Evolutionary conservation across 2,113 vertebrate genomes (phyloP), one percentile per base, ranked within the genome.

Genomic region (Anolis sagrei): DNA sequence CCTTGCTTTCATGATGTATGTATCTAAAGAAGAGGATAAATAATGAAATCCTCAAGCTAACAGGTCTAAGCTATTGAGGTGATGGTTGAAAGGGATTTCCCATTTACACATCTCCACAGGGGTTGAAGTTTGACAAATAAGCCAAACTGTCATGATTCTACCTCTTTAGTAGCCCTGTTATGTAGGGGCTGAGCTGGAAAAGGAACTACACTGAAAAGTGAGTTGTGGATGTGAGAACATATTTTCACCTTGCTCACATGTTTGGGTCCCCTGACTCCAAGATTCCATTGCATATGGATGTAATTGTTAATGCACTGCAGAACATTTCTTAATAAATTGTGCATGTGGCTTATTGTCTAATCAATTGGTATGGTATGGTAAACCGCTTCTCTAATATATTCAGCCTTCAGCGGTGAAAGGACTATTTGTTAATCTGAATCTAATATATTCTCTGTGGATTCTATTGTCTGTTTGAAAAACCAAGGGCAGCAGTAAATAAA

Each of bases 321-420:
- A 44, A n/a, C 19, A 51, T 72, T 25, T 64, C 2, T 0, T 61
- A 39, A 77, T 39, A 44, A 87, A 76, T 77, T 70, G 16, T 0
- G 2, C 8, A 23, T 68, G 8, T 2, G 51, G 48, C 18, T 27
- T 18, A 68, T 14, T n/a, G 27, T 48, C 70, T 21, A 21, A 72
- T 34, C 61, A 0, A 0, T 48, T 79, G 0, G 0, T 29, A 34
- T 27, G 44, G 21, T 29, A 13, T 13, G 14, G 5, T 66, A 91
- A 62, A 4, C 11, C n/a, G 72, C 36, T 84, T 58, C 66, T n/a
- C 69, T 79, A 86, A 87, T 90, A 92, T 14, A 1, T 91, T 87
- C 77, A 90, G 90, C 39, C 83, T 86, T 87, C 74, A 61, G 86
- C 58, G 72, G 16, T 88, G 85, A 91, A 89, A 89, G 90, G 89